Conservation (phyloP, 2,797 vertebrate genomes). For the Pseudochirops cupreus region DNA sequence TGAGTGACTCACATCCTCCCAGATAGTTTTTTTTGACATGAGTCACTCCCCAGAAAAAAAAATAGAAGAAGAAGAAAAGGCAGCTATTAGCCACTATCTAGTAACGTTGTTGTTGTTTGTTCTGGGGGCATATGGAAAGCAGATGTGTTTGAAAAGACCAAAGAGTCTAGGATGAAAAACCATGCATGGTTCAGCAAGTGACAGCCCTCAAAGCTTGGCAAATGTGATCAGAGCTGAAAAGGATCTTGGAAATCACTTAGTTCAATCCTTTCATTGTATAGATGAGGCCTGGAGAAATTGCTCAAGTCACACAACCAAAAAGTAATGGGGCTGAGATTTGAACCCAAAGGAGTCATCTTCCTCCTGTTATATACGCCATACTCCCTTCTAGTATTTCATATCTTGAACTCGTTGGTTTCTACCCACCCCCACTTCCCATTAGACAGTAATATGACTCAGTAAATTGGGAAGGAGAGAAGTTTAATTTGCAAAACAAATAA, state of each 20-base stretch:
- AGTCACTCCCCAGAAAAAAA: conserved; percentile 16
- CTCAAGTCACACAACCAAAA: background rate
- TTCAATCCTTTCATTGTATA: background rate
- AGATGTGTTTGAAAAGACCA: background rate
- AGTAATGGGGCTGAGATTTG: background rate
- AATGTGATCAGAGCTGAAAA: background rate
- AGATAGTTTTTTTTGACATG: background rate
- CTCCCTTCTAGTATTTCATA: background rate
- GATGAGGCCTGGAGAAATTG: background rate
- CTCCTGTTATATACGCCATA: background rate
- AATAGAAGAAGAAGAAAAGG: background rate
- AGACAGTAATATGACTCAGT: background rate
- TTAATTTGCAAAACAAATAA: conserved; percentile 44
- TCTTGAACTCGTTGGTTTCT: background rate
- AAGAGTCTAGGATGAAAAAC: background rate
- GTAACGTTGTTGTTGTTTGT: background rate
- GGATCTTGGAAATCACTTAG: background rate
- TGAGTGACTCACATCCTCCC: conserved; percentile 42
- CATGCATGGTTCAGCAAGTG: background rate
- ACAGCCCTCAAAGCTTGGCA: too few relatives aligned
- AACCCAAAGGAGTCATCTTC: background rate
- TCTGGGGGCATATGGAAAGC: conserved; percentile 23
- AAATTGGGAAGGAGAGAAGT: conserved; percentile 12
- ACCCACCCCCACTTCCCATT: background rate
- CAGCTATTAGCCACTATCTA: conserved; percentile 14